A percentile compares a stretch with the other conserved stretches of the same genome.
Conservation (phyloP, 1,140 invertebrate species). For the Hylaeus volcanicus region DNA sequence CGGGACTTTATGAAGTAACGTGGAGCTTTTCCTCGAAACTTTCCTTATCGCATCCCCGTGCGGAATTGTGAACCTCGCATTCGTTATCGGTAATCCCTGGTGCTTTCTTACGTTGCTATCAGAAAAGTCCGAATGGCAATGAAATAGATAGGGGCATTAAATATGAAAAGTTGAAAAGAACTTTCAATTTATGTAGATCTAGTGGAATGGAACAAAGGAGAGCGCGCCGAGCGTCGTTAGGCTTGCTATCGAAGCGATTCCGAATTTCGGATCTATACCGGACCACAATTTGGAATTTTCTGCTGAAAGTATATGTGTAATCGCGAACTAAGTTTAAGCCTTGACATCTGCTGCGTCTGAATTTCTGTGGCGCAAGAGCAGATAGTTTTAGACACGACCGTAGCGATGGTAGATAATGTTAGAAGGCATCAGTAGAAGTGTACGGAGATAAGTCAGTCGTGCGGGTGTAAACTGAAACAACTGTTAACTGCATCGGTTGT, state of each 20-base stretch:
- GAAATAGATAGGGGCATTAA: background rate
- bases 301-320: background rate
- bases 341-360: background rate
- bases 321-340: background rate
- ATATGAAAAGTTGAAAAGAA: background rate
- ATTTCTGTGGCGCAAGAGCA: background rate
- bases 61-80: background rate
- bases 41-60: background rate
- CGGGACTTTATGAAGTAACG: constrained; percentile 11
- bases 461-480: constrained; percentile 20
- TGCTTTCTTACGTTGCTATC: background rate
- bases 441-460: constrained; percentile 29
- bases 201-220: background rate
- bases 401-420: background rate
- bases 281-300: too few species aligned
- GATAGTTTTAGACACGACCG: background rate
- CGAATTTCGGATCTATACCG: background rate
- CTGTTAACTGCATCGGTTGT: constrained; percentile 35
- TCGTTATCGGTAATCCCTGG: constrained; percentile 14
- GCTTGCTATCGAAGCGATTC: background rate
- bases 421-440: background rate
- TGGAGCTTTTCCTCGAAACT: background rate
- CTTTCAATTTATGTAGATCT: background rate
- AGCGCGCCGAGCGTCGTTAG: background rate
- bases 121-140: background rate